These are phyloP conservation scores for Poeciliopsis presidionis DNA, from an alignment of 2,797 vertebrate species.

Conservation along the genomic window DNA sequence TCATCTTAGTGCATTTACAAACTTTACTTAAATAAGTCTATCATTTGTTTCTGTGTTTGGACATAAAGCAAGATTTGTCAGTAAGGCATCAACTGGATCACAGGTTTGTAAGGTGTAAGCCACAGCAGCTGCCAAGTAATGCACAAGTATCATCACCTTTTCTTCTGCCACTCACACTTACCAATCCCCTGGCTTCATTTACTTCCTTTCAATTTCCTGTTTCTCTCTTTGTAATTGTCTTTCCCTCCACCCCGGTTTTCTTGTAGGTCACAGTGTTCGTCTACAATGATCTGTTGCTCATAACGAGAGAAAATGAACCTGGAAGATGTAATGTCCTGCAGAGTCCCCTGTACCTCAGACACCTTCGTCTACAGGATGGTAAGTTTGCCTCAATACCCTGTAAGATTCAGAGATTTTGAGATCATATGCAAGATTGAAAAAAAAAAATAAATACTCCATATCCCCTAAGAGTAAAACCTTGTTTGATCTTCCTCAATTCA, in stretches of 20 bases:
- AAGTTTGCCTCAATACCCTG: conserved; percentile 36
- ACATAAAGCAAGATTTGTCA: background rate
- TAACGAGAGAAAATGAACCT: conserved; percentile 91
- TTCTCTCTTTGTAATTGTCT: background rate
- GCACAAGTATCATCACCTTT: background rate
- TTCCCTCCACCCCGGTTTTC: background rate
- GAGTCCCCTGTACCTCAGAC: conserved; percentile 91
- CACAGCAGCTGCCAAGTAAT: background rate
- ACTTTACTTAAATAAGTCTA: background rate
- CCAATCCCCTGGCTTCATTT: background rate
- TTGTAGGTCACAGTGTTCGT: conserved; percentile 91
- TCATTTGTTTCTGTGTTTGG: background rate
- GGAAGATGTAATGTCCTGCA: conserved; percentile 92
- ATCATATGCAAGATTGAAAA: no score
- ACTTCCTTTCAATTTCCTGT: conserved; percentile 3
- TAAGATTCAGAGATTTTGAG: background rate
- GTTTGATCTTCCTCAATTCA: background rate
- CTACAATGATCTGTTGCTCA: conserved; percentile 93
- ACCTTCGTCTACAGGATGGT: conserved; percentile 92
- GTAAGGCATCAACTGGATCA: background rate
- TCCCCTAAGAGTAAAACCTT: conserved; percentile 14
- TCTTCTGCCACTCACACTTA: background rate
- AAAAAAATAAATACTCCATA: background rate
- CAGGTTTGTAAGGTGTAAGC: conserved; percentile 16
- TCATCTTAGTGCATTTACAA: background rate